Evolutionary conservation across 2,797 vertebrate species (phyloP), one percentile per base, ranked within the genome.

Genomic region (Tokudaia tokunoshimensis): DNA sequence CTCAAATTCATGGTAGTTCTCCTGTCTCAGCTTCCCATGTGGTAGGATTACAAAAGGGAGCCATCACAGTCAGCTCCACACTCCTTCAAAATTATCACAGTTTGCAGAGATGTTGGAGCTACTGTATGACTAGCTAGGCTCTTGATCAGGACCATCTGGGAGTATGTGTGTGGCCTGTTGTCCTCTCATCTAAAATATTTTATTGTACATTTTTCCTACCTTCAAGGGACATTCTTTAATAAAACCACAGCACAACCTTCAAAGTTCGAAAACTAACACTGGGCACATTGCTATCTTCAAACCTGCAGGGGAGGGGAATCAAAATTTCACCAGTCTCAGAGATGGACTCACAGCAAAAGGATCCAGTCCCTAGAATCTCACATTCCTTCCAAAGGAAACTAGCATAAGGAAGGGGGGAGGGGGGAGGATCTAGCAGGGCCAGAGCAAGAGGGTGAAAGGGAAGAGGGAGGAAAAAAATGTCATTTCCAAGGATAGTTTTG

Each of bases 401-500:
- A 31, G 59, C 26, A 12, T 22, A 65, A 11, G 10, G 44, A 34
- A 67, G 6, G 52, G 52, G 52, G 52, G 2, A 10, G 52, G 52
- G 52, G 52, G 10, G 50, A 10, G 50, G 47, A 50, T 50, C 13
- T 11, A 52, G 52, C 52, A 52, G 52, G 52, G 52, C 11, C 52
- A 1, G 11, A 52, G 52, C 52, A 52, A 52, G 52, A 52, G 52
- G 52, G 12, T 13, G 52, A 52, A 52, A 52, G 52, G 52, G 52
- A 52, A 52, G 52, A 12, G 11, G 52, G 52, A 13, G 52, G 50
- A 11, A 11, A 50, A 50, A 50, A 50, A 72, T 14, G 34, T 29
- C 70, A 85, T 89, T 78, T 59, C n/a, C 59, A 61, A 17, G 41
- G 20, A 81, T 61, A 85, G 57, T 65, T 96, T 92, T 94, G 57